Evolutionary conservation across 2,113 vertebrate genomes (phyloP).

Genomic region (Phylloscopus whistleri): DNA sequence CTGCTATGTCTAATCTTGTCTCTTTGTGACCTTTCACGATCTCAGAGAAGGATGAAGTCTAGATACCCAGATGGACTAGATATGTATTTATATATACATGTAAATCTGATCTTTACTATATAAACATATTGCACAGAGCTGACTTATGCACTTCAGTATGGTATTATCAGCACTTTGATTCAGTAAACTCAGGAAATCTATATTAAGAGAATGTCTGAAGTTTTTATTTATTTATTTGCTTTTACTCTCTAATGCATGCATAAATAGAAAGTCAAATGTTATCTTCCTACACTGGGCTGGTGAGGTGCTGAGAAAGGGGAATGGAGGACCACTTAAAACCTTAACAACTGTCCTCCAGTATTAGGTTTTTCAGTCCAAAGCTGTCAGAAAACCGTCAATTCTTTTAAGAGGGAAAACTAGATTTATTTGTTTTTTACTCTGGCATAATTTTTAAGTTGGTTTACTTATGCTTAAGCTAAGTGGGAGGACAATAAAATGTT

Average conservation of each 20-base stretch:
- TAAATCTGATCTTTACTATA: neutral
- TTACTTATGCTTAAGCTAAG: neutral
- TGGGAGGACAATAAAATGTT: neutral
- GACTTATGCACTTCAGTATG: neutral
- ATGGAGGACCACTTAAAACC: neutral
- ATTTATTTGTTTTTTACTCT: neutral
- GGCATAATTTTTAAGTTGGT: neutral
- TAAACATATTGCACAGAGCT: neutral
- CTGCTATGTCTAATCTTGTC: neutral
- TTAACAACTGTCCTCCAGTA: fast-evolving
- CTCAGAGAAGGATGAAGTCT: neutral
- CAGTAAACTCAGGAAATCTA: neutral
- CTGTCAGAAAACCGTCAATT: neutral
- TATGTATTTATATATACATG: neutral
- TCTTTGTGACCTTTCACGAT: neutral
- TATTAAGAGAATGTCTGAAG: neutral
- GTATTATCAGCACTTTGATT: neutral
- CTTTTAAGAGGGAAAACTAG: neutral
- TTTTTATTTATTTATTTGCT: neutral
- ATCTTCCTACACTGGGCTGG: neutral
- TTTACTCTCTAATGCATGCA: neutral
- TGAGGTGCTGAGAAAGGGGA: neutral
- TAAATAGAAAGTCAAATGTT: neutral
- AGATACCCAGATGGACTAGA: neutral
- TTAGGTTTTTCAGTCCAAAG: neutral